Evolutionary conservation across 2,113 vertebrate species (phyloP).

Genomic region (Lynx canadensis): DNA sequence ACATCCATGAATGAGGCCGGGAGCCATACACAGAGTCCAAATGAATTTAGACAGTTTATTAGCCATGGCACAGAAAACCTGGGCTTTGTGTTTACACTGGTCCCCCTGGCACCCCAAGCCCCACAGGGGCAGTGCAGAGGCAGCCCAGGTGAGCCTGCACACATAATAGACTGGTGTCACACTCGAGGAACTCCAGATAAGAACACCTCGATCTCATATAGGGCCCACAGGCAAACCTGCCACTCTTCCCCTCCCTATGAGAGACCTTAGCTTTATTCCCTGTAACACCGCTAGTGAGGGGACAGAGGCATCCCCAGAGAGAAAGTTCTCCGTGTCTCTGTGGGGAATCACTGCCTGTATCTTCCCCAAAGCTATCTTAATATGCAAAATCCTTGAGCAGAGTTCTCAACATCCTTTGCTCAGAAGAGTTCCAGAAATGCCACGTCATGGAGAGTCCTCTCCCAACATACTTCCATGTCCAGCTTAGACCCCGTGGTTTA

Average conservation of each 20-base stretch:
- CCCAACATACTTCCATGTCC: not conserved
- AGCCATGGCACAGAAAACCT: not conserved
- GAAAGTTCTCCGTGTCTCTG: not conserved
- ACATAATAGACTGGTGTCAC: not conserved
- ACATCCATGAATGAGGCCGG: accelerated
- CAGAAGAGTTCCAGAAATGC: not conserved
- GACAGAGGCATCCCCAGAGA: not conserved
- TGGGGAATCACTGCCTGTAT: not conserved
- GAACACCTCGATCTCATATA: not conserved
- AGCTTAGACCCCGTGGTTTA: not conserved
- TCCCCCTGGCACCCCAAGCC: not conserved
- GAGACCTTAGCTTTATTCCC: not conserved
- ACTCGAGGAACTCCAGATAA: not conserved
- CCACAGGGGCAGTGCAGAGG: not conserved
- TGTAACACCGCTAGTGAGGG: not conserved
- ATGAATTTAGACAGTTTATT: not conserved
- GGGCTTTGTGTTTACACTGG: not conserved
- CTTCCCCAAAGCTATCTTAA: not conserved
- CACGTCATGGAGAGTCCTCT: not conserved
- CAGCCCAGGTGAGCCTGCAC: no score
- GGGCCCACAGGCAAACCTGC: not conserved
- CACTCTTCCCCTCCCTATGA: not conserved
- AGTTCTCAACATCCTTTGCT: not conserved
- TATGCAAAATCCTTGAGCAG: not conserved
- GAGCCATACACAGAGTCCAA: not conserved